Evolutionary conservation across 2,888 invertebrate species (phyloP).

Genomic region (Limnephilus auricula): DNA sequence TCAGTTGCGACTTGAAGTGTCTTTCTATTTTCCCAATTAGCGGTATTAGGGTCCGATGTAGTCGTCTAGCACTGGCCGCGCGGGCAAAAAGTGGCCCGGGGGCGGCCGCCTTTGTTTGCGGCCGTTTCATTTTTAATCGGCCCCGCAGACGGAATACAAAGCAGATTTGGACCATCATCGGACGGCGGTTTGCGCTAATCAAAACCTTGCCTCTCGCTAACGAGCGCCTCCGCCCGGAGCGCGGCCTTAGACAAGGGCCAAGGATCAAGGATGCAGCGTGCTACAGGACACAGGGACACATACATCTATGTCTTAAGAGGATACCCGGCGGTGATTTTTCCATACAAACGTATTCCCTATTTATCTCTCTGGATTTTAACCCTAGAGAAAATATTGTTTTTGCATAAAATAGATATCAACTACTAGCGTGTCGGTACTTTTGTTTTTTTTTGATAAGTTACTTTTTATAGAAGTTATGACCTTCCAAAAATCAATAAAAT

Average conservation of each 20-base stretch:
- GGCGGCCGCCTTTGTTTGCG: slow-evolving; percentile 57
- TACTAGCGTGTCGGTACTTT: too few relatives aligned
- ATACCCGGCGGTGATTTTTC: too few relatives aligned
- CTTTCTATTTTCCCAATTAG: slow-evolving; percentile 47
- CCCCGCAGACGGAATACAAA: slow-evolving; percentile 63
- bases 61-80: slow-evolving; percentile 32
- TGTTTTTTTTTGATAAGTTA: too few relatives aligned
- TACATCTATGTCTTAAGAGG: background rate
- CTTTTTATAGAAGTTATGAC: too few relatives aligned
- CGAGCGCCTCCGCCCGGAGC: slow-evolving; percentile 46
- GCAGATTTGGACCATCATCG: slow-evolving; percentile 55
- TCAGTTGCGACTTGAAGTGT: slow-evolving; percentile 2
- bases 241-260: slow-evolving; percentile 4
- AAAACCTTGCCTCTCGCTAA: slow-evolving; percentile 60
- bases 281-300: background rate
- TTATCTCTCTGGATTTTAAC: too few relatives aligned
- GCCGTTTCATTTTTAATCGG: slow-evolving; percentile 63
- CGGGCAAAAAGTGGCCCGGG: slow-evolving; percentile 58
- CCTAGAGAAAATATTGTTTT: too few relatives aligned
- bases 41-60: background rate
- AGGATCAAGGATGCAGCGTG: background rate
- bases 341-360: too few relatives aligned
- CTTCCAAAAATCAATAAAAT: too few relatives aligned
- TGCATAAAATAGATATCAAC: too few relatives aligned
- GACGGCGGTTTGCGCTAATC: slow-evolving; percentile 61